These are phyloP conservation scores for Cyrtonyx montezumae DNA, from an alignment of 2,113 vertebrate species.

Conservation along the genomic window DNA sequence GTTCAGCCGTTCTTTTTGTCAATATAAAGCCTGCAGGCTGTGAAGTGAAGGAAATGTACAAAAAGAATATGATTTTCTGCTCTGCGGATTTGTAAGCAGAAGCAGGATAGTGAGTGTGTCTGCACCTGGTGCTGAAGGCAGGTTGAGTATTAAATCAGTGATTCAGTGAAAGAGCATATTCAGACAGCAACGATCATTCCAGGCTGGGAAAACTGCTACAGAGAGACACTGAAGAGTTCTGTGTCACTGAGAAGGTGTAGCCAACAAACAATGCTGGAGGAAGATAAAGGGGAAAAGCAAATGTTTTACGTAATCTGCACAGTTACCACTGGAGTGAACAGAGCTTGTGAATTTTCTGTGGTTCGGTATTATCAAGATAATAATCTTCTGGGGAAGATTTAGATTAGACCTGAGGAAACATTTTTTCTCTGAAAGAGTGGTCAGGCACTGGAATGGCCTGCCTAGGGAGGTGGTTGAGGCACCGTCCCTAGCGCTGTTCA, in stretches of 20 bases:
- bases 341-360: neutral
- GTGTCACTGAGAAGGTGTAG: neutral
- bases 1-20: too few species aligned
- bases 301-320: rapidly evolving
- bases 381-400: too few species aligned
- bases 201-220: neutral
- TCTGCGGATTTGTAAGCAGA: neutral
- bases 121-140: neutral
- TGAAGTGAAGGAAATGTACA: neutral
- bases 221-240: neutral
- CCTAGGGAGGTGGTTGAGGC: too few species aligned
- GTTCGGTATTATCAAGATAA: neutral
- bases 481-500: too few species aligned
- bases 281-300: neutral
- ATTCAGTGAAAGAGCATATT: rapidly evolving
- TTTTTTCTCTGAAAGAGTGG: too few species aligned
- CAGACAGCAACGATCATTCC: rapidly evolving
- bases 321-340: neutral
- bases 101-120: neutral
- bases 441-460: too few species aligned
- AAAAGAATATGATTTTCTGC: neutral
- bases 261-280: rapidly evolving
- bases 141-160: neutral
- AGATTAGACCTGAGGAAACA: too few species aligned
- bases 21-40: neutral